Evolutionary conservation across 1,140 invertebrate genomes (phyloP).

Genomic region (Cylas formicarius): DNA sequence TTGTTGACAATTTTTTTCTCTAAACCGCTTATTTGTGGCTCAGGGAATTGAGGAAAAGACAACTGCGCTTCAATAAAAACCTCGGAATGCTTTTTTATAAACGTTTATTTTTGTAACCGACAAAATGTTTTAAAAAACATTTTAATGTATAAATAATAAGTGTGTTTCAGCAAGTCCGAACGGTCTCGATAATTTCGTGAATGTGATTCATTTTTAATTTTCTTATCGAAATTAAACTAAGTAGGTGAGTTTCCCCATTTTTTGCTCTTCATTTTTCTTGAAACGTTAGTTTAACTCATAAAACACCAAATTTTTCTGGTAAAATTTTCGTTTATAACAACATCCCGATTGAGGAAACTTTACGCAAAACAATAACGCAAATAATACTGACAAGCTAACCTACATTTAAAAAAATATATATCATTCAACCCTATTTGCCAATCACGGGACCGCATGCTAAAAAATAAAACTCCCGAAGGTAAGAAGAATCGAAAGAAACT

Average conservation of each 20-base stretch:
- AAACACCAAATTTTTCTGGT: constrained; percentile 14
- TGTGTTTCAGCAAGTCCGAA: constrained; percentile 24
- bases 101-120: constrained; percentile 30
- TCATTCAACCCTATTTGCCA: not conserved
- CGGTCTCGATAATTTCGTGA: constrained; percentile 23
- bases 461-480: constrained; percentile 1
- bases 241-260: constrained; percentile 18
- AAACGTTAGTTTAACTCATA: constrained; percentile 13
- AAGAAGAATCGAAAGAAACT: constrained; percentile 3
- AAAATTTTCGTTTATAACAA: constrained; percentile 8
- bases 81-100: constrained; percentile 27
- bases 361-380: not conserved
- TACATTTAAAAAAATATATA: not conserved
- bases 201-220: constrained; percentile 19
- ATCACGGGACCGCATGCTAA: not conserved
- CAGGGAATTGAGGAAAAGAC: too few species aligned
- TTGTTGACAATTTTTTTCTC: too few species aligned
- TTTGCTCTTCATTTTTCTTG: too few species aligned
- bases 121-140: constrained; percentile 28
- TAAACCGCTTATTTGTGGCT: too few species aligned
- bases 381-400: constrained; percentile 1
- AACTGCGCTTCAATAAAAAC: too few species aligned
- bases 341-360: constrained; percentile 5
- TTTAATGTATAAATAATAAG: constrained; percentile 27
- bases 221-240: constrained; percentile 13